Evolutionary conservation across 2,113 vertebrate genomes (phyloP).

Genomic region (Neodontobutis hainanensis): DNA sequence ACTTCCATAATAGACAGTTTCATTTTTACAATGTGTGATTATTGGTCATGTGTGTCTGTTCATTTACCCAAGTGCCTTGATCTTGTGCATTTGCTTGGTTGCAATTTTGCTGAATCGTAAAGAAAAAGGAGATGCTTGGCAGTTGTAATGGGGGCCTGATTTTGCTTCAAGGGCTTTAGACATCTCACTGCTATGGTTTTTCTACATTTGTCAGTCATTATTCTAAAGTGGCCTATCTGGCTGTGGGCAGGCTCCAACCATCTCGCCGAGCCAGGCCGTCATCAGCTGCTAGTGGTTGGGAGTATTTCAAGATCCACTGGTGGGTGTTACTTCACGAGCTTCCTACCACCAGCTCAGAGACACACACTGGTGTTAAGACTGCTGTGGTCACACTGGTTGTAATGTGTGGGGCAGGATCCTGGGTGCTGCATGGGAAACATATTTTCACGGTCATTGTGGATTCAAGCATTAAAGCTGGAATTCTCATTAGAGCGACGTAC

Average conservation of each 20-base stretch:
- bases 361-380: slow-evolving; percentile 33
- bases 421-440: slow-evolving; percentile 28
- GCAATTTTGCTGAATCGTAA: not conserved
- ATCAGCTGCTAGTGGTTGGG: slow-evolving; percentile 57
- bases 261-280: slow-evolving; percentile 40
- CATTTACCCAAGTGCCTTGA: not conserved
- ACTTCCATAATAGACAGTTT: not conserved
- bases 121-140: slow-evolving; percentile 1
- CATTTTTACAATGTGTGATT: not conserved
- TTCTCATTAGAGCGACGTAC: slow-evolving; percentile 11
- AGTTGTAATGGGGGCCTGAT: not conserved
- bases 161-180: not conserved
- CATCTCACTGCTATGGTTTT: not conserved
- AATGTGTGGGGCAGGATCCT: slow-evolving; percentile 14
- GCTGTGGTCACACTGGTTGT: slow-evolving; percentile 53
- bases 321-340: slow-evolving; percentile 66
- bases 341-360: slow-evolving; percentile 46
- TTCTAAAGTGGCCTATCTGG: not conserved
- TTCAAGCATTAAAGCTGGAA: slow-evolving; percentile 17
- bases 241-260: not conserved
- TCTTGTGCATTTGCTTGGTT: not conserved
- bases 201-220: no score
- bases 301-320: slow-evolving; percentile 65
- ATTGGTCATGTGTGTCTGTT: slow-evolving; percentile 6
- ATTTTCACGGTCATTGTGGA: slow-evolving; percentile 24